phyloP scores from a whole-genome alignment of 2,113 vertebrate genomes.

The Benitochromis conjunctus region DNA sequence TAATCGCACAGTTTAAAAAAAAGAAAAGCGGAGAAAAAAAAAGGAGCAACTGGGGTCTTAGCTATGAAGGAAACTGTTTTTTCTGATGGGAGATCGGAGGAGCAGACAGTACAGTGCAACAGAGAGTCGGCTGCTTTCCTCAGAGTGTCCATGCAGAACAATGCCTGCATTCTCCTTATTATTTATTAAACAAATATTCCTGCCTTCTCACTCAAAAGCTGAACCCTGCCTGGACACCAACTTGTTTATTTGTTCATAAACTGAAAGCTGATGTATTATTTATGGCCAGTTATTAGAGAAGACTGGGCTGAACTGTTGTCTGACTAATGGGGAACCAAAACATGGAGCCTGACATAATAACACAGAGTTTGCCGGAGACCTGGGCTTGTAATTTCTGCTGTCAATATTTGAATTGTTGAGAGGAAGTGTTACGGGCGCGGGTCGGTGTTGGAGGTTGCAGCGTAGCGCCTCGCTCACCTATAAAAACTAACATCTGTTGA shows the following conservation, averaged over 20 bases:
- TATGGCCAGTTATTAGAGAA: constrained; percentile 81
- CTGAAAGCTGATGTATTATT: constrained; percentile 87
- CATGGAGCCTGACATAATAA: constrained; percentile 80
- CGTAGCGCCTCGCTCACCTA: constrained; percentile 85
- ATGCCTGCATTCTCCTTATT: background rate
- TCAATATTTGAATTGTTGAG: constrained; percentile 89
- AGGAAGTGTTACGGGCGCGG: constrained; percentile 83
- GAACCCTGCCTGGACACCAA: constrained; percentile 75
- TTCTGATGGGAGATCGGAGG: background rate
- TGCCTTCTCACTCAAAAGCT: constrained; percentile 83
- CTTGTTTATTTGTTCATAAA: constrained; percentile 86
- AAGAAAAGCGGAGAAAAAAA: background rate
- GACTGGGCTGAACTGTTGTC: constrained; percentile 81
- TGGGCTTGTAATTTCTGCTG: constrained; percentile 83
- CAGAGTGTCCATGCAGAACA: constrained; percentile 38
- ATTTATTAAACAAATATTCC: constrained; percentile 43
- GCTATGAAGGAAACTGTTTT: constrained; percentile 9
- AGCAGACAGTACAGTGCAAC: background rate
- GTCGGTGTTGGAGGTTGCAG: constrained; percentile 79
- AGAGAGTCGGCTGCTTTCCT: constrained; percentile 42
- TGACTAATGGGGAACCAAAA: constrained; percentile 82
- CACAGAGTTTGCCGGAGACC: constrained; percentile 76
- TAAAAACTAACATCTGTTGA: constrained; percentile 99
- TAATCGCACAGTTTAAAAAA: background rate
- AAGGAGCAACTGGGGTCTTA: background rate